Percentiles rank a stretch among this genome's conserved stretches.
These are phyloP conservation scores for Hirtodrosophila cameraria DNA, from an alignment of 2,888 invertebrate species.

Conservation along the genomic window DNA sequence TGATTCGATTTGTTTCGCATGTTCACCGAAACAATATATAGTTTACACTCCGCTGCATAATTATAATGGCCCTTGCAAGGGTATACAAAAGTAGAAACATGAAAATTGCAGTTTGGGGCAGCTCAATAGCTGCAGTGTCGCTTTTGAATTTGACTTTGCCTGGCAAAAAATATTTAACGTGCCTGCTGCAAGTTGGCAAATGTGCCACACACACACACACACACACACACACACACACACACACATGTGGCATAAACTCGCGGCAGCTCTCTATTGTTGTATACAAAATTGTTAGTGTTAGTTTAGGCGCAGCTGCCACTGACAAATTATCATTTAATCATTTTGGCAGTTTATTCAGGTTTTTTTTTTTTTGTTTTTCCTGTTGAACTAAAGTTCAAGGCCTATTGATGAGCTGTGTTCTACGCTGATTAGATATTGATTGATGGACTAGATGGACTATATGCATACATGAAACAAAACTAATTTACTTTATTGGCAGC, in stretches of 20 bases:
- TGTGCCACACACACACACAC: slow-evolving; percentile 12
- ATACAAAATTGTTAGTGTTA: slow-evolving; percentile 44
- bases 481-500: slow-evolving; percentile 23
- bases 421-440: slow-evolving; percentile 50
- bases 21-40: too few species aligned
- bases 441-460: slow-evolving; percentile 37
- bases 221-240: slow-evolving; percentile 9
- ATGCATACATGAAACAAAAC: slow-evolving; percentile 12
- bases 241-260: slow-evolving; percentile 8
- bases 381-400: slow-evolving; percentile 47
- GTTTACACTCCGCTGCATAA: too few species aligned
- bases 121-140: background rate
- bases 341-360: slow-evolving; percentile 41
- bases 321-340: slow-evolving; percentile 77
- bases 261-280: slow-evolving; percentile 39
- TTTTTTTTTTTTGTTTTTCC: background rate
- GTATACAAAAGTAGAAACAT: background rate
- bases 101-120: slow-evolving; percentile 34
- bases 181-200: slow-evolving; percentile 18
- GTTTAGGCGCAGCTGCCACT: slow-evolving; percentile 56
- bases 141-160: too few species aligned
- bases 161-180: slow-evolving; percentile 39
- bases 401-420: slow-evolving; percentile 21
- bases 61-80: too few species aligned
- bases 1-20: too few species aligned